Evolutionary conservation across 2,113 vertebrate species (phyloP).

Genomic region (Thamnaconus septentrionalis): DNA sequence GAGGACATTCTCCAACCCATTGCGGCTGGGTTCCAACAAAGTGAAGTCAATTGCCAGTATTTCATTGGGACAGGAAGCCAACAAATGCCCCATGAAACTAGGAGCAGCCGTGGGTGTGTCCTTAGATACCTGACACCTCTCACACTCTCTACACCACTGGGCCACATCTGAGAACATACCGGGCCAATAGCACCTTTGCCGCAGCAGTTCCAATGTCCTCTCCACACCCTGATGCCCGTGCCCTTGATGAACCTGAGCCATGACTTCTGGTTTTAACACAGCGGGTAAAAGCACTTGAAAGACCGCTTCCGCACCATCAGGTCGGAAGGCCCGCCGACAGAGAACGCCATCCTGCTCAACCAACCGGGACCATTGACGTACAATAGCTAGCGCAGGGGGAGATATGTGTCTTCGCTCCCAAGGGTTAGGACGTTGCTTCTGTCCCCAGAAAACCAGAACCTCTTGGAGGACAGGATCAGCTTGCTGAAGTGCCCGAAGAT

Average conservation of each 20-base stretch:
- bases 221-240: constrained; percentile 23
- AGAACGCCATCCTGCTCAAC: neutral
- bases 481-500: neutral
- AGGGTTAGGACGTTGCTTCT: neutral
- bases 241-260: neutral
- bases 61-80: neutral
- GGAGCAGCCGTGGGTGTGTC: neutral
- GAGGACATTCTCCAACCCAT: constrained; percentile 3
- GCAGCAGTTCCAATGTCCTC: neutral
- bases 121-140: neutral
- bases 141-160: neutral
- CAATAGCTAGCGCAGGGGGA: neutral
- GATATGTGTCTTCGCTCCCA: neutral
- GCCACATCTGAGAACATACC: neutral
- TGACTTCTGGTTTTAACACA: neutral
- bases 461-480: neutral
- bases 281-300: neutral
- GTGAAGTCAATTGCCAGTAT: constrained; percentile 2
- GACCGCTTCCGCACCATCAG: neutral
- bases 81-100: neutral
- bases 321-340: rapidly evolving
- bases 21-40: neutral
- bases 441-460: neutral
- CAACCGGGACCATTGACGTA: neutral
- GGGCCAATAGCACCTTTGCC: constrained; percentile 10